Base-by-base conservation (phyloP, 2,797 vertebrate genomes). In the Cyprinodon diabolis region DNA sequence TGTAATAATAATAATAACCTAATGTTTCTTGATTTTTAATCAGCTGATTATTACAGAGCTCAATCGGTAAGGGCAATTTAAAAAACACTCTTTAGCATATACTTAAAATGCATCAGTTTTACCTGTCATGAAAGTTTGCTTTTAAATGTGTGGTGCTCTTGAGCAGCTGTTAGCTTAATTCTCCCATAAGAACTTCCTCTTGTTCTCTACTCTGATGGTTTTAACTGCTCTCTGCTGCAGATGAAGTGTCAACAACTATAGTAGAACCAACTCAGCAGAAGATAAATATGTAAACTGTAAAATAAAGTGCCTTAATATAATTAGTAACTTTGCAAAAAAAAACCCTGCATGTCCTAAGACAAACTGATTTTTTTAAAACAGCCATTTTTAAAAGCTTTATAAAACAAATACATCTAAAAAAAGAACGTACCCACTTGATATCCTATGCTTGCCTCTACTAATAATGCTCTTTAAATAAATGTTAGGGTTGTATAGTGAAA, bases 251-350 rank as follows among this genome's bases (percentile, higher is more conserved):
- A n/a, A 63, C 40, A 47, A 23, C 43, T 40, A 7, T 14, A 45
- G 62, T 45, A 23, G 40, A 19, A 47, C 40, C 40, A 45, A 47
- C 40, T 45, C 62, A 65, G 40, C 62, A 45, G 40, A 65, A 45
- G 68, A 49, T 72, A 45, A 57, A 82, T 69, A 80, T 80, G 78
- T 73, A 6, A 82, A 85, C 87, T 86, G 86, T 87, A 90, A 91
- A 91, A 92, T 90, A 92, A 89, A 90, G 88, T 86, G 85, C 92
- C 87, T 83, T 57, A 69, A 82, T 83, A 84, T 81, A 74, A 88
- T 93, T 89, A 92, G 86, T 86, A 91, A 89, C 72, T 69, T 85
- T 72, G 83, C 86, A 86, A 90, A 83, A 87, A 91, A 87, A 91
- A 91, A 12, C 58, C 82, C 82, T 79, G 91, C 86, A 90, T 89